Evolutionary conservation across 2,113 vertebrate species (phyloP).

Genomic region (Pandion haliaetus): DNA sequence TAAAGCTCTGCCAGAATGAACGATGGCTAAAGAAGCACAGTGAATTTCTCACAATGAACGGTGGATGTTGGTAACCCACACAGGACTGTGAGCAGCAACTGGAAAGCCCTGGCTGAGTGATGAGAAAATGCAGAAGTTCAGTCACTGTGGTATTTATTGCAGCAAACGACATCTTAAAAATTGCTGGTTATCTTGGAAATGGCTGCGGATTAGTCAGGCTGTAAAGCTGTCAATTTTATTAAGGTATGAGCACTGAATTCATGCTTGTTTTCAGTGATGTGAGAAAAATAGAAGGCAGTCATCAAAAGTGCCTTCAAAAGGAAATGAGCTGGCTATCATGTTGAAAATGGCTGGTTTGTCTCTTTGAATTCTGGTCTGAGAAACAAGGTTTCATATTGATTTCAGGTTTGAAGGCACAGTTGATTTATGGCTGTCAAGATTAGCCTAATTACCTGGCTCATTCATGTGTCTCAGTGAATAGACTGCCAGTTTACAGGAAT

Average conservation of each 20-base stretch:
- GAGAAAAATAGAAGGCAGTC: background rate
- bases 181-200: background rate
- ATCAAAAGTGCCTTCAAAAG: background rate
- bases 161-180: background rate
- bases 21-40: background rate
- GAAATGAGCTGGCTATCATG: background rate
- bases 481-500: background rate
- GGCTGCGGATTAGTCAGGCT: background rate
- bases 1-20: background rate
- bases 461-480: background rate
- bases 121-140: background rate
- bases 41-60: background rate
- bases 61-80: background rate
- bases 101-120: background rate
- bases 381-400: background rate
- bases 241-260: background rate
- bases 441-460: background rate
- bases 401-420: conserved; percentile 1
- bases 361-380: background rate
- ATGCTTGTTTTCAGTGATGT: background rate
- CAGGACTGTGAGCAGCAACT: background rate
- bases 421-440: background rate
- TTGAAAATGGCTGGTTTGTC: background rate
- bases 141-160: background rate
- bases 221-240: conserved; percentile 1